A percentile compares a stretch with the other conserved stretches of the same genome.
Evolutionary conservation across 30 jellyfish, hydroid and myxozoan species (phyloP).

Genomic region (Aurelia coerulea): DNA sequence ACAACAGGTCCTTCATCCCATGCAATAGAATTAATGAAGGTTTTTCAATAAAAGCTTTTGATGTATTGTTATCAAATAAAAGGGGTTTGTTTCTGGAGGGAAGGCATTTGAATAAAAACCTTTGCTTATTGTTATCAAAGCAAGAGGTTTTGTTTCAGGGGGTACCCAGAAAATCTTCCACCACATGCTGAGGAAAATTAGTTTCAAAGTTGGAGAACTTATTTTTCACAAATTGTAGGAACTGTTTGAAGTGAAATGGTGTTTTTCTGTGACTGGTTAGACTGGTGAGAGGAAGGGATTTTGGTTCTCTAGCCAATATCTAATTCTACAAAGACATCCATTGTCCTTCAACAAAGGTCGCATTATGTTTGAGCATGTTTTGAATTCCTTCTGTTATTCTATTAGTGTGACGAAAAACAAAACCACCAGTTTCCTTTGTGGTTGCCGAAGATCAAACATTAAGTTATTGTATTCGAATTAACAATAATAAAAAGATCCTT

Average conservation of each 20-base stretch:
- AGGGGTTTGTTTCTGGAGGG: neutral
- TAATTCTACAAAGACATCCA: neutral
- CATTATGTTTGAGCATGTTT: constrained; percentile 19
- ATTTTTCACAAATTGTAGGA: too few species aligned
- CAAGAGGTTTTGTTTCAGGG: neutral
- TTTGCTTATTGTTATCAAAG: too few species aligned
- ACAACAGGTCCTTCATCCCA: too few species aligned
- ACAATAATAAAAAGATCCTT: constrained; percentile 20
- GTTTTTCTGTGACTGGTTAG: too few species aligned
- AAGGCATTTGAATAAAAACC: too few species aligned
- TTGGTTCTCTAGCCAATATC: too few species aligned
- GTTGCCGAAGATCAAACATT: constrained; percentile 8
- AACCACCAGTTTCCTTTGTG: constrained; percentile 54
- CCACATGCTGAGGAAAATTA: too few species aligned
- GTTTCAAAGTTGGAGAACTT: too few species aligned
- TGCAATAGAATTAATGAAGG: too few species aligned
- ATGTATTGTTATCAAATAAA: neutral
- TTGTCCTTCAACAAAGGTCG: constrained; percentile 22
- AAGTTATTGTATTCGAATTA: neutral
- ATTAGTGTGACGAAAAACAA: constrained; percentile 16
- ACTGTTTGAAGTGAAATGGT: too few species aligned
- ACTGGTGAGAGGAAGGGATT: too few species aligned
- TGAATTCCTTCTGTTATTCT: constrained; percentile 30
- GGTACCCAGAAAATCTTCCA: neutral
- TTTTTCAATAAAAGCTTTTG: too few species aligned